A percentile compares a stretch with the other conserved stretches of the same genome.
phyloP scores from a whole-genome alignment of 2,797 vertebrate genomes.

The Pteronotus mesoamericanus region DNA sequence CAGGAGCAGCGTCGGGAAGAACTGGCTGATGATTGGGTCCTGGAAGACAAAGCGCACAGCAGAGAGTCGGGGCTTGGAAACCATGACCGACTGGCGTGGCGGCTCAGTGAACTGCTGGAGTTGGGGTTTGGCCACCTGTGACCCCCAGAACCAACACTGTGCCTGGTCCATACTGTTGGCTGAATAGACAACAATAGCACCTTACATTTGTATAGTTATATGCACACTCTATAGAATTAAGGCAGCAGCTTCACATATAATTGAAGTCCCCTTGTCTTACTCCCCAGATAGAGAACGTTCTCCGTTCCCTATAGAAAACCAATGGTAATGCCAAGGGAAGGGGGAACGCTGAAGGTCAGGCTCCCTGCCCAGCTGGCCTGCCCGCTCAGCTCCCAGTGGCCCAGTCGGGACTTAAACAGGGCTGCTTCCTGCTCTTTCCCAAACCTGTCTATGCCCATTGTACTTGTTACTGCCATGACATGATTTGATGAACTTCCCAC shows the following conservation, averaged over 20 bases:
- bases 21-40: conserved; percentile 95
- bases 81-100: neutral
- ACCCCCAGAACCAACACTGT: neutral
- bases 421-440: neutral
- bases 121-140: neutral
- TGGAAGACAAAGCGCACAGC: conserved; percentile 58
- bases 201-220: fast-evolving
- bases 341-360: fast-evolving
- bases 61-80: neutral
- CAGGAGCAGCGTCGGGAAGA: conserved; percentile 94
- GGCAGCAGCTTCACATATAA: neutral
- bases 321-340: neutral
- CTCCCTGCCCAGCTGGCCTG: fast-evolving
- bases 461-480: neutral
- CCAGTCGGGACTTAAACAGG: neutral
- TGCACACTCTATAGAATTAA: neutral
- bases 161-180: neutral
- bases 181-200: neutral
- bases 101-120: too few species aligned
- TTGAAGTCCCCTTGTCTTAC: neutral
- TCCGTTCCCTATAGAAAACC: fast-evolving
- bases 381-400: neutral
- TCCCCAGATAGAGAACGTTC: neutral
- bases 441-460: too few species aligned
- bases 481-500: neutral